A percentile compares a stretch with the other conserved stretches of the same genome.
Evolutionary conservation across 2,888 invertebrate genomes (phyloP).

Genomic region (Eristalis pertinax): DNA sequence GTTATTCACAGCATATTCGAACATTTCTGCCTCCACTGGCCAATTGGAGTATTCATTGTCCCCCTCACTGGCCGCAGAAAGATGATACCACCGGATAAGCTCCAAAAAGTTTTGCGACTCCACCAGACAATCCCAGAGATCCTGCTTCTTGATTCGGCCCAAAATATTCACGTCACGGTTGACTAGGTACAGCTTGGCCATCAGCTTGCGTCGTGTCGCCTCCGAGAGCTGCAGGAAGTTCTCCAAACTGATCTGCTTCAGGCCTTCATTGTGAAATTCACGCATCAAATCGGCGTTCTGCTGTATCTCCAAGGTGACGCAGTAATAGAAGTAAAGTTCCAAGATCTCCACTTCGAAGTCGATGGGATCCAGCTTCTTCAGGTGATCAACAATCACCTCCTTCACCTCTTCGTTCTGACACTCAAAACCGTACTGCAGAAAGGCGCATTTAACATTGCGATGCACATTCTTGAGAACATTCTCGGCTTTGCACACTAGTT

Average conservation of each 20-base stretch:
- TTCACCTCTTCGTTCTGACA: slow-evolving; percentile 84
- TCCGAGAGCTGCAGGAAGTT: slow-evolving; percentile 78
- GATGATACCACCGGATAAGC: slow-evolving; percentile 77
- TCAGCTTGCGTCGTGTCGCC: slow-evolving; percentile 75
- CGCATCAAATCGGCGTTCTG: slow-evolving; percentile 72
- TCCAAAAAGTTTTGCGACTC: slow-evolving; percentile 73
- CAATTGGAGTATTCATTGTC: slow-evolving; percentile 75
- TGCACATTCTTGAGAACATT: slow-evolving; percentile 78
- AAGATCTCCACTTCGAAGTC: slow-evolving; percentile 75
- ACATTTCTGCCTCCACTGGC: slow-evolving; percentile 79
- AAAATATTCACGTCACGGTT: slow-evolving; percentile 77
- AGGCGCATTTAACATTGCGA: slow-evolving; percentile 78
- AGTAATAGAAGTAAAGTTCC: slow-evolving; percentile 77
- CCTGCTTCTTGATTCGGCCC: slow-evolving; percentile 77
- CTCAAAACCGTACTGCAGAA: slow-evolving; percentile 83
- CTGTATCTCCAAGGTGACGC: slow-evolving; percentile 76
- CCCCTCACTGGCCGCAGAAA: slow-evolving; percentile 2
- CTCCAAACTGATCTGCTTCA: slow-evolving; percentile 77
- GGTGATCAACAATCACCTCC: slow-evolving; percentile 86
- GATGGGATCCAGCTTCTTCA: slow-evolving; percentile 82
- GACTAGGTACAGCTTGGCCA: slow-evolving; percentile 79
- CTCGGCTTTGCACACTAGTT: slow-evolving; percentile 79
- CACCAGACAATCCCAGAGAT: slow-evolving; percentile 78
- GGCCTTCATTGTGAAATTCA: slow-evolving; percentile 63
- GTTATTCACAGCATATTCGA: slow-evolving; percentile 76